Conservation (phyloP, 2,888 invertebrate genomes). For the Scrobipalpa atriplicella region DNA sequence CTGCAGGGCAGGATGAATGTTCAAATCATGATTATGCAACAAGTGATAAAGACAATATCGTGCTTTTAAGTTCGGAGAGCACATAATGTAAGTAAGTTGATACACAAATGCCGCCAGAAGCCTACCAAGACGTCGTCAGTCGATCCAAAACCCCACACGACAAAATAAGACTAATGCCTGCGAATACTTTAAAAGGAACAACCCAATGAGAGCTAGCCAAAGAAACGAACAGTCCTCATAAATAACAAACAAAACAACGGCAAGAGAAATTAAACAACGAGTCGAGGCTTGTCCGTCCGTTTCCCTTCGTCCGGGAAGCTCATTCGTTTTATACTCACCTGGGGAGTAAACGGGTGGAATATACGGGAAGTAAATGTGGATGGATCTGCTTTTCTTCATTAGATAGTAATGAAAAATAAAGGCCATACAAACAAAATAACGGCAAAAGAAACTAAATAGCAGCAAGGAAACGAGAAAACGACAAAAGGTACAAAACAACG, state of each 20-base stretch:
- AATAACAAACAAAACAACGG: conserved; percentile 10
- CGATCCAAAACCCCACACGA: too few species aligned
- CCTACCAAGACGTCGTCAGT: too few species aligned
- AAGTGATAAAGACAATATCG: too few species aligned
- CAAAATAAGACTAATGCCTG: neutral
- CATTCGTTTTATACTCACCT: conserved; percentile 64
- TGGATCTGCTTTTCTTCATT: neutral
- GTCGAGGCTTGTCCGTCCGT: conserved; percentile 49
- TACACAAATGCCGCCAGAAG: too few species aligned
- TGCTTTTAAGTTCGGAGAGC: too few species aligned
- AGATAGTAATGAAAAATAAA: too few species aligned
- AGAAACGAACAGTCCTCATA: conserved; percentile 13
- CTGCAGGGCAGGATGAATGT: too few species aligned
- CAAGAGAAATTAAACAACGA: conserved; percentile 28
- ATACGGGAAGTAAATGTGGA: conserved; percentile 34
- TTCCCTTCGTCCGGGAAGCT: conserved; percentile 55
- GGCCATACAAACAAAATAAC: too few species aligned
- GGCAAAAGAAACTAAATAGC: too few species aligned
- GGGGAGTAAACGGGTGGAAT: conserved; percentile 45
- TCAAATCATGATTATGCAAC: too few species aligned
- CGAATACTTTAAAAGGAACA: neutral
- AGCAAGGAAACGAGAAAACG: too few species aligned
- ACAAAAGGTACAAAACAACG: neutral
- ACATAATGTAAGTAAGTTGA: too few species aligned
- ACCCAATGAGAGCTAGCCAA: neutral